Evolutionary conservation across 1,140 invertebrate genomes (phyloP), one percentile per base, ranked within the genome.

Genomic region (Drosophila chauvacae): DNA sequence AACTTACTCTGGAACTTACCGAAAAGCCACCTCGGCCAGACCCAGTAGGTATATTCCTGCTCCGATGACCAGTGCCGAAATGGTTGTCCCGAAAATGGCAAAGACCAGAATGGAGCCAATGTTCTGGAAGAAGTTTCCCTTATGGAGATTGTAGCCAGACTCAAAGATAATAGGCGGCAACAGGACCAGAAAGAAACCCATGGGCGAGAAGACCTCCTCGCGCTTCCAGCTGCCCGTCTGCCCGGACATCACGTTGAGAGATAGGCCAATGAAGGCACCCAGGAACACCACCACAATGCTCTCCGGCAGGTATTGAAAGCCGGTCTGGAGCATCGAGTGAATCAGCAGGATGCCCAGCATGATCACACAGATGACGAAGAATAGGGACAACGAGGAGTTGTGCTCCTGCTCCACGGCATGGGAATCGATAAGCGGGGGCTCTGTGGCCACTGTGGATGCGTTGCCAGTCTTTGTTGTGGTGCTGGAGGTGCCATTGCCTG

Each of bases 151-250:
- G 91, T 99, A 99, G 6, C 98, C 98, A 6, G 98, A 99, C 93
- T 99, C 98, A 94, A 99, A 99, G 79, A 99, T 99, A 48, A 99
- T 99, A 1, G 98, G 98, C 7, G 98, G 98, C n/a, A 99, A 92
- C 1, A 99, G 94, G 2, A 99, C 97, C 48, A 99, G 94, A 86
- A 99, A 99, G 92, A 99, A 99, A 11, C 98, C 97, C 51, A 98
- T 99, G 0, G 98, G 98, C 14, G 97, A 98, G 87, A 99, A 98
- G 1, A 98, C 97, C 93, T 99, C 98, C 93, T 99, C 98, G 93
- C 98, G 98, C 90, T 96, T 95, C 97, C 97, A 98, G 92, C 98
- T 98, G 42, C 96, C 96, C 92, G 98, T 97, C 85, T 97, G 95
- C 68, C 97, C 95, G 1, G 97, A 98, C 94, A 98, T 96, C 7